Base-by-base conservation (phyloP, 2,797 vertebrate genomes). In the Pipistrellus kuhlii region DNA sequence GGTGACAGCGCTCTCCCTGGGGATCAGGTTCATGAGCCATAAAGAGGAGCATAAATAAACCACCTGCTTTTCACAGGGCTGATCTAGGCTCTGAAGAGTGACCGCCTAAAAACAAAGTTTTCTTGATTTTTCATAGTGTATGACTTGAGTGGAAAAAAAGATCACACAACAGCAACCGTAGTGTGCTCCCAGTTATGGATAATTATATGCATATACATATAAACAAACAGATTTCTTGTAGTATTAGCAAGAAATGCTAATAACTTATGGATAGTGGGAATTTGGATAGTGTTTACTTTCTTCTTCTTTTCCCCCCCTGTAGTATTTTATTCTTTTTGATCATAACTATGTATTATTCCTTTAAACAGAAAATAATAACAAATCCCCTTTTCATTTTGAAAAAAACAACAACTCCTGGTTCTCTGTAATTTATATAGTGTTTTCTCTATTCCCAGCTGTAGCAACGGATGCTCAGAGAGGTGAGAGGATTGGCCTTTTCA, bases 1-100 rank as follows among this genome's bases (percentile, higher is more conserved):
- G 62, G 68, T 57, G 86, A 80, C 2, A 3, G 23, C 6, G 2
- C 25, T n/a, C 3, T 17, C 62, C 6, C 17, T 1, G n/a, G 48
- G 77, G 83, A 75, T 11, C 27, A 62, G 73, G 27, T 84, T 94
- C 66, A 13, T 2, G 38, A 86, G 55, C 38, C 62, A 13, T 44
- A 17, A 88, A 53, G 88, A 84, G 23, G 25, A 48, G 17, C 21
- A 72, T 46, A 51, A 46, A 38, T 82, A 93, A 85, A 14, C 46
- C 55, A n/a, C 5, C 38, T 69, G 59, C 51, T 57, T 76, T 91
- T 90, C 75, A 78, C 18, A 71, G 55, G 15, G 38, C 73, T 81
- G 14, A 25, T 66, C 48, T 89, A 64, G 77, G 55, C 68, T 81
- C 72, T 57, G 64, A 93, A 94, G 81, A 84, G 68, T 32, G 41